Conservation (phyloP, 2,888 invertebrate species). For the Coenonympha glycerion region DNA sequence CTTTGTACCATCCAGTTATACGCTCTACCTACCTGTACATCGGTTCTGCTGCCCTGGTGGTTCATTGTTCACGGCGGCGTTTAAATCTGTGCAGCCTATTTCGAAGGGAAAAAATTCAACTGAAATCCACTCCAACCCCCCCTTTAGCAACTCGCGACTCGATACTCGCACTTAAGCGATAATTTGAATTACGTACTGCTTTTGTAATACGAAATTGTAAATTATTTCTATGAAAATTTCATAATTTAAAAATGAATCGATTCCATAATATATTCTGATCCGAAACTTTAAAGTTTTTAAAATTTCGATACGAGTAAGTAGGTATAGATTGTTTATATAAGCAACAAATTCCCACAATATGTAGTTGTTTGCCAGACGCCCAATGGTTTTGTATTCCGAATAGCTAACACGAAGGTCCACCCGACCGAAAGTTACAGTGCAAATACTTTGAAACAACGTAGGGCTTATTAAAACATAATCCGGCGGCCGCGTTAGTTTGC, state of each 20-base stretch:
- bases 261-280: too few species aligned
- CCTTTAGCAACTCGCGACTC: too few species aligned
- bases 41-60: constrained; percentile 28
- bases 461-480: constrained; percentile 39
- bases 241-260: too few species aligned
- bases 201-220: too few species aligned
- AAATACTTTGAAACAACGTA: constrained; percentile 31
- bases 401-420: background rate
- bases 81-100: constrained; percentile 6
- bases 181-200: too few species aligned
- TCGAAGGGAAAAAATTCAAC: background rate
- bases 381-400: background rate
- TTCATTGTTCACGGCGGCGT: constrained; percentile 29
- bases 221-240: too few species aligned
- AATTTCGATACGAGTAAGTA: too few species aligned
- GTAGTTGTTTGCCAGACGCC: background rate
- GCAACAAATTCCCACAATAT: too few species aligned
- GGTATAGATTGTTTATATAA: too few species aligned
- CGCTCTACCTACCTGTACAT: constrained; percentile 25
- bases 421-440: constrained; percentile 15
- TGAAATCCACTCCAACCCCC: too few species aligned
- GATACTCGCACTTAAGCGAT: too few species aligned
- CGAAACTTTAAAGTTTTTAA: too few species aligned
- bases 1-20: constrained; percentile 38
- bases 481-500: constrained; percentile 36